Conservation (phyloP, 2,113 vertebrate genomes). For the Aramus guarauna region DNA sequence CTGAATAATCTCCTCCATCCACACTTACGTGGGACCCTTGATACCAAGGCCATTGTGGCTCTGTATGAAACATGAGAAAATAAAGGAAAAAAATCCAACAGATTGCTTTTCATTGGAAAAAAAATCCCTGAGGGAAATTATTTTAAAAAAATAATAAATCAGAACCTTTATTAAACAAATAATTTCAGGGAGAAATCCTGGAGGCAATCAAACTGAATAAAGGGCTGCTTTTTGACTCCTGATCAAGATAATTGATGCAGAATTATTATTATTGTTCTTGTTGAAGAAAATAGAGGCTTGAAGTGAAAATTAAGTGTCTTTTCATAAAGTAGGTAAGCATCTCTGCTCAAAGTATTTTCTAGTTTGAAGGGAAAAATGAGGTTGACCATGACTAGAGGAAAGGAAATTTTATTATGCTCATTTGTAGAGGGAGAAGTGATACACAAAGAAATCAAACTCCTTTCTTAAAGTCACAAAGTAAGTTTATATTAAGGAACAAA, state of each 20-base stretch:
- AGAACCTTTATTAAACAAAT: not conserved
- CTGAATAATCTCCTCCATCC: not conserved
- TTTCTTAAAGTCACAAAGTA: not conserved
- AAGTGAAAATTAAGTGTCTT: not conserved
- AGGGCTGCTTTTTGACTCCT: not conserved
- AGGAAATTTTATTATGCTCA: not conserved
- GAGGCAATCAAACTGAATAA: not conserved
- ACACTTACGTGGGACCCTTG: not conserved
- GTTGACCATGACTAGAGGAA: not conserved
- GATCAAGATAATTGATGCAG: not conserved
- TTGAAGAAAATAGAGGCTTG: not conserved
- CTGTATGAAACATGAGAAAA: not conserved
- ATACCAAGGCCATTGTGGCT: rapidly evolving
- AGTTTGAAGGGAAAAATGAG: not conserved
- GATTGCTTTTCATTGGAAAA: not conserved
- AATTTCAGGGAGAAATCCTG: not conserved
- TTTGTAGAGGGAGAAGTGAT: not conserved
- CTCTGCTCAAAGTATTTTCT: not conserved
- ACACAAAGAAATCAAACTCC: not conserved
- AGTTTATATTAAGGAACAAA: not conserved
- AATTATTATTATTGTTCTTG: not conserved
- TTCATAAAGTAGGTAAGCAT: not conserved
- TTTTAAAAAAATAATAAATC: not conserved
- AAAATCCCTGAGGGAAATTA: not conserved
- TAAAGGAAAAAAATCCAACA: rapidly evolving